Base-by-base conservation (phyloP, 1,140 invertebrate genomes). In the Centruroides vittatus region DNA sequence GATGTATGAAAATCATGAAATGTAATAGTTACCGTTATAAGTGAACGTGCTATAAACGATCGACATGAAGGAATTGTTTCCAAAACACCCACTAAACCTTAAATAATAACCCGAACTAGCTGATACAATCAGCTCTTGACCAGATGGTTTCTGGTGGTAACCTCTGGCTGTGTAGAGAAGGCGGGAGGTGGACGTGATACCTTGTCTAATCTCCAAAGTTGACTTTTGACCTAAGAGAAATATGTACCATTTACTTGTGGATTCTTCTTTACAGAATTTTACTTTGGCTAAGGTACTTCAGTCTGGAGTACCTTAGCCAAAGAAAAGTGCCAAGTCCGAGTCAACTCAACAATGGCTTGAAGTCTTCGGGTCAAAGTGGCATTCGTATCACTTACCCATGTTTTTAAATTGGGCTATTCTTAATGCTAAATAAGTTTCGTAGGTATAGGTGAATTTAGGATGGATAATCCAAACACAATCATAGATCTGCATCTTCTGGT, bases 401-500 rank as follows among this genome's bases (percentile, higher is more conserved):
- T 64, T 56, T 13, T 64, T 56, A 23, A 68, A 60, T 11, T 60
- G 55, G 9, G 80, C 77, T 7, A 86, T 77, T 66, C 83, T 80
- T 12, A 86, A 68, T 59, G 83, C 84, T 49, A 86, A 76, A 69
- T 86, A 83, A 0, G 83, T 84, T 23, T 67, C 66, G 1, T 58
- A 57, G 3, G 59, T 47, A 10, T 63, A 56, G 3, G 60, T 54
- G 50, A 62, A 61, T 13, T 60, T 57, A 11, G 63, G 61, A 68
- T 85, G 84, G 4, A 87, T 82, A 4, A 86, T 74, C 84, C 84
- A 87, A 48, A 86, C 78, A 67, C 84, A 86, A 67, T 87, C 84
- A 65, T 82, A 86, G 0, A 77, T 76, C 68, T 55, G 36, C 8
- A 83, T 79, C 41, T 41, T 41, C 41, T 41, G 5, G 41, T 41